Conservation (phyloP, 2,113 vertebrate genomes). For the Redunca redunca region DNA sequence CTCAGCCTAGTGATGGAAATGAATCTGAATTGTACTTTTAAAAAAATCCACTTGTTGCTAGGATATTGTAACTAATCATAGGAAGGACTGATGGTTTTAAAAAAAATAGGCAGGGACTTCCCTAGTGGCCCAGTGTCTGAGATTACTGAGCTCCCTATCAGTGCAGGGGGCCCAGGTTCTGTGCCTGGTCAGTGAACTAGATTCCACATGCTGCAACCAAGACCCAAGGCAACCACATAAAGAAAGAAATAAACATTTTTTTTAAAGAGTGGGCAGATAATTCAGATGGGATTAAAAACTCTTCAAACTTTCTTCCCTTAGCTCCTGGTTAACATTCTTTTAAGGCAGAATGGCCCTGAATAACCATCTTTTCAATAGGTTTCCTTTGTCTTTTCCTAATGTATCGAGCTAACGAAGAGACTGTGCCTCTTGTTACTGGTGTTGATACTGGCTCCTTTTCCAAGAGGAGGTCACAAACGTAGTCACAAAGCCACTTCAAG, state of each 20-base stretch:
- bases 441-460: background rate
- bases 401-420: background rate
- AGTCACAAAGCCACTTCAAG: conserved; percentile 79
- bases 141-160: background rate
- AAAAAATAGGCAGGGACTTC: background rate
- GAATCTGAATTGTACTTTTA: background rate
- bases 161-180: background rate
- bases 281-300: background rate
- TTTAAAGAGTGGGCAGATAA: background rate
- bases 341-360: background rate
- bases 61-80: background rate
- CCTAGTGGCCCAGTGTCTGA: background rate
- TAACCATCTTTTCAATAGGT: background rate
- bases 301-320: background rate
- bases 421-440: background rate
- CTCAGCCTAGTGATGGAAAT: background rate
- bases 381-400: background rate
- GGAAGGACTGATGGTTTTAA: background rate
- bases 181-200: background rate
- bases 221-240: background rate
- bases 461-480: background rate
- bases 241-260: background rate
- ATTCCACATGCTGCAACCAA: background rate
- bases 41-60: background rate
- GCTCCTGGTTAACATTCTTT: background rate